phyloP scores from a whole-genome alignment of 2,113 vertebrate species.

The Physeter macrocephalus region DNA sequence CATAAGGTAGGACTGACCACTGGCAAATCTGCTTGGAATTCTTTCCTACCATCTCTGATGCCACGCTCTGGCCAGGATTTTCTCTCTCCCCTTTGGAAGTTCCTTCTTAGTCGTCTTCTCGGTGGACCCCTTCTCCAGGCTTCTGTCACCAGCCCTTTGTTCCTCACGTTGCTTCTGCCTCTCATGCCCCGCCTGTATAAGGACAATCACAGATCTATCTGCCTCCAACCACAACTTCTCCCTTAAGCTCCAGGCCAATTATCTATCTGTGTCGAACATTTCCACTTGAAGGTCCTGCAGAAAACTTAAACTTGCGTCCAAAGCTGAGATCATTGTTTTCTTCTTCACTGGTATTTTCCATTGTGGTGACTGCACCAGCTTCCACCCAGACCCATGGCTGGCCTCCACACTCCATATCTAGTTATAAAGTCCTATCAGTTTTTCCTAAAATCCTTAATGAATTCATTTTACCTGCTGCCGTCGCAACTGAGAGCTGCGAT shows the following conservation, averaged over 20 bases:
- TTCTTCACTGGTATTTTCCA: not conserved
- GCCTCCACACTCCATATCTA: not conserved
- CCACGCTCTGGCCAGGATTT: not conserved
- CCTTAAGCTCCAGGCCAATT: too few relatives aligned
- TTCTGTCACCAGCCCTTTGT: not conserved
- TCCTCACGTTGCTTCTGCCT: rapidly evolving
- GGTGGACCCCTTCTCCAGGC: too few relatives aligned
- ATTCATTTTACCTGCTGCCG: not conserved
- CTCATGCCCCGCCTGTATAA: not conserved
- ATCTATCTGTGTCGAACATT: not conserved
- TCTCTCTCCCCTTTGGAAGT: not conserved
- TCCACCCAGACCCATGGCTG: not conserved
- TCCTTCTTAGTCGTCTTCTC: not conserved
- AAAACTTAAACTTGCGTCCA: not conserved
- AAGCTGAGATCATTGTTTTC: not conserved
- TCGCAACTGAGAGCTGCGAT: not conserved
- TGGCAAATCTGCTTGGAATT: not conserved
- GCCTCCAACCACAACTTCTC: not conserved
- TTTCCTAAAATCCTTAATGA: not conserved
- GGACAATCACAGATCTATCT: not conserved
- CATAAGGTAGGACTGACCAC: not conserved
- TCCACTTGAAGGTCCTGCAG: not conserved
- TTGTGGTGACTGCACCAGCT: rapidly evolving
- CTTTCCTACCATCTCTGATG: not conserved
- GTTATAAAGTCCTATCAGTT: not conserved